Evolutionary conservation across 1,140 invertebrate genomes (phyloP).

Genomic region (Drosophila lacteicornis): DNA sequence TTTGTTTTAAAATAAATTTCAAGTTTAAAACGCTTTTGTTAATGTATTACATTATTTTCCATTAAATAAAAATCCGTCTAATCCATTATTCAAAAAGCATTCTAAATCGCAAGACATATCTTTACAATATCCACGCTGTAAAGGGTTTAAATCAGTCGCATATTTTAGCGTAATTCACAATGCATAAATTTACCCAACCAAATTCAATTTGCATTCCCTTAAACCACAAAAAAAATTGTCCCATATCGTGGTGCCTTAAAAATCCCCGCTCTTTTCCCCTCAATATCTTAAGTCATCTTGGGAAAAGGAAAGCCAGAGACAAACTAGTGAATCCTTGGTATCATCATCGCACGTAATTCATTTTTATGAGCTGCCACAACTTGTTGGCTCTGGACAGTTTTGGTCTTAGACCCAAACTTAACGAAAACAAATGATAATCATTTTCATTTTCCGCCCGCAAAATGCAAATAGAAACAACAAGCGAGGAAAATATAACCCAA

Average conservation of each 20-base stretch:
- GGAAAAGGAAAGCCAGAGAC: constrained; percentile 9
- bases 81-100: background rate
- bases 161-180: constrained; percentile 7
- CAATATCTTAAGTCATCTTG: background rate
- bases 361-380: constrained; percentile 78
- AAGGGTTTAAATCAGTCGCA: constrained; percentile 13
- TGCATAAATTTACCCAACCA: constrained; percentile 33
- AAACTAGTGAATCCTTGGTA: constrained; percentile 40
- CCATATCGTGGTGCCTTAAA: constrained; percentile 1
- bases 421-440: constrained; percentile 81
- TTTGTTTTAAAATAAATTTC: no score
- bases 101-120: background rate
- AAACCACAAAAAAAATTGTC: constrained; percentile 20
- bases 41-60: no score
- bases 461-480: constrained; percentile 51
- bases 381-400: constrained; percentile 59
- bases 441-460: constrained; percentile 41
- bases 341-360: constrained; percentile 63
- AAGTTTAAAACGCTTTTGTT: no score
- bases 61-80: background rate
- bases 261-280: background rate
- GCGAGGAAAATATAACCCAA: constrained; percentile 4
- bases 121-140: background rate
- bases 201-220: constrained; percentile 39
- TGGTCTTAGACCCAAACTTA: constrained; percentile 42